These are phyloP conservation scores for Polypterus bichir DNA, from an alignment of 2,113 vertebrate genomes.

Conservation along the genomic window DNA sequence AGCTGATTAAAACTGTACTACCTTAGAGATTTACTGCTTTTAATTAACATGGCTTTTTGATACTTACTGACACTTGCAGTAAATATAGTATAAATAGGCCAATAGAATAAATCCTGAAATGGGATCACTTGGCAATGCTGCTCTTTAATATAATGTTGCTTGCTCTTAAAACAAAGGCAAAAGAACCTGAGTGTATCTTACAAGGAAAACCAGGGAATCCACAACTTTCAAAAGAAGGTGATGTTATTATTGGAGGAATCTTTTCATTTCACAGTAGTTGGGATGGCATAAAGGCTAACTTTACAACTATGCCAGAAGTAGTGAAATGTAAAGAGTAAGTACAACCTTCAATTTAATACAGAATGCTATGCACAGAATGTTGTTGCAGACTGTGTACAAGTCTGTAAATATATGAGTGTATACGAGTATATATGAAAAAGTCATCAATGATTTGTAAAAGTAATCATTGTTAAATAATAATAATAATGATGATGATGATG, in stretches of 20 bases:
- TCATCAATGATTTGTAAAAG: too few relatives aligned
- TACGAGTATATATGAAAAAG: too few relatives aligned
- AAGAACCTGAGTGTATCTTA: background rate
- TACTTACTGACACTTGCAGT: too few relatives aligned
- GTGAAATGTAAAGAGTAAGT: constrained; percentile 25
- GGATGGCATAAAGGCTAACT: background rate
- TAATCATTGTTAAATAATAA: too few relatives aligned
- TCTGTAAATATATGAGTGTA: too few relatives aligned
- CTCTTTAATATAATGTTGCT: constrained; percentile 6
- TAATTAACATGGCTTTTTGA: too few relatives aligned
- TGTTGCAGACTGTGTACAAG: too few relatives aligned
- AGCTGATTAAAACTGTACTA: too few relatives aligned
- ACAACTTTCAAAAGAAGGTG: background rate
- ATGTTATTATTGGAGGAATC: constrained; percentile 2
- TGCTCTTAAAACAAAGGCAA: background rate
- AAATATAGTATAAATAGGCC: too few relatives aligned
- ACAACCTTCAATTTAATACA: background rate
- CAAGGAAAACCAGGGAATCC: background rate
- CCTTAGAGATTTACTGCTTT: too few relatives aligned
- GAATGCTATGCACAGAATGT: background rate
- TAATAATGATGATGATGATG: too few relatives aligned
- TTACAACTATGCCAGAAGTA: constrained; percentile 10
- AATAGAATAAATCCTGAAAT: too few relatives aligned
- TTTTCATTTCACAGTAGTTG: constrained; percentile 1
- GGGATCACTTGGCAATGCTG: constrained; percentile 1